A percentile compares a stretch with the other conserved stretches of the same genome.
These are phyloP conservation scores for Ceraclea dissimilis DNA, from an alignment of 2,888 invertebrate species.

Conservation along the genomic window DNA sequence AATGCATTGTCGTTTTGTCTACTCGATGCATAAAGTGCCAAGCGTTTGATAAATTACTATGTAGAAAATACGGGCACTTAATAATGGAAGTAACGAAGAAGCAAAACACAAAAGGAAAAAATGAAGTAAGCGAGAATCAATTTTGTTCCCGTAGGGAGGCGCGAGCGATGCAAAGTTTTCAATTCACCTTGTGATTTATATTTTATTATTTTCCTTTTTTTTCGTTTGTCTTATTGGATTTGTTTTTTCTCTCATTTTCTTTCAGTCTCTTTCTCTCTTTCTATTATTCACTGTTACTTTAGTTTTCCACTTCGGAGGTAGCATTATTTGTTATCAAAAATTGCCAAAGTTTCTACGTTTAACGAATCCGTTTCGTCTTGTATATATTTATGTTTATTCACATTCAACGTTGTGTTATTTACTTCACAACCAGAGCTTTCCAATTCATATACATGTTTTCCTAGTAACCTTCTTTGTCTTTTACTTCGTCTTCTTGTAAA, in stretches of 20 bases:
- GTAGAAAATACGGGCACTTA: not conserved
- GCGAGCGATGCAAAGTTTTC: not conserved
- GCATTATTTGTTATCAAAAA: not conserved
- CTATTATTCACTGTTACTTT: too few relatives aligned
- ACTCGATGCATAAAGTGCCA: not conserved
- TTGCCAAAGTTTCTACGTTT: not conserved
- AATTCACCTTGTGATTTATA: conserved; percentile 1
- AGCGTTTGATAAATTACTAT: not conserved
- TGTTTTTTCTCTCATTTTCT: too few relatives aligned
- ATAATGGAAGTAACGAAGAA: not conserved
- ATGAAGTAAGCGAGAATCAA: not conserved
- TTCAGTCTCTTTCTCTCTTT: too few relatives aligned
- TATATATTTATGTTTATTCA: too few relatives aligned
- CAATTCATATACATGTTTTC: too few relatives aligned
- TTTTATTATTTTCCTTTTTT: not conserved
- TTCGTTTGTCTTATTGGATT: too few relatives aligned
- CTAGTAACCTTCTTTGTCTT: too few relatives aligned
- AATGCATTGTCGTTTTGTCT: not conserved
- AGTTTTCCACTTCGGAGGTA: too few relatives aligned
- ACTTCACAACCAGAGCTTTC: too few relatives aligned
- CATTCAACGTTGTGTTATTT: too few relatives aligned
- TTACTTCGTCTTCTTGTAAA: too few relatives aligned
- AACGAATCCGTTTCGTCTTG: too few relatives aligned
- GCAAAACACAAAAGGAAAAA: not conserved
- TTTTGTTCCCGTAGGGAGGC: not conserved